phyloP scores from a whole-genome alignment of 2,888 invertebrate species.

The Amphimallon solstitiale region DNA sequence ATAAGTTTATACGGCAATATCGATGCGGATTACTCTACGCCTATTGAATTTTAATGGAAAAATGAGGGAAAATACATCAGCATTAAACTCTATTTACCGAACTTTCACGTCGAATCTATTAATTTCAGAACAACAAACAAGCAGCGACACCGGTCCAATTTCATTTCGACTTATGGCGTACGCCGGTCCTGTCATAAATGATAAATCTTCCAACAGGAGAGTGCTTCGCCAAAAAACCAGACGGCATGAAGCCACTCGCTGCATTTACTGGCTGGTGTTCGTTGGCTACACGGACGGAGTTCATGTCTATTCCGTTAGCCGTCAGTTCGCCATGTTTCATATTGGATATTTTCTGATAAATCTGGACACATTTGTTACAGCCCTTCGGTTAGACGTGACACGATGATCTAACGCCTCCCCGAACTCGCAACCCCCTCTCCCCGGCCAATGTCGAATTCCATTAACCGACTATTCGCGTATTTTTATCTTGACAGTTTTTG shows the following conservation, averaged over 20 bases:
- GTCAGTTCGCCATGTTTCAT: background rate
- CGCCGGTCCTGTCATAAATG: slow-evolving; percentile 14
- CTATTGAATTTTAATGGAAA: too few relatives aligned
- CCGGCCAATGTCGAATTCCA: slow-evolving; percentile 20
- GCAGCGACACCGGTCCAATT: slow-evolving; percentile 4
- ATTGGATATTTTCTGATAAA: slow-evolving; percentile 29
- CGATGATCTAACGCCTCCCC: too few relatives aligned
- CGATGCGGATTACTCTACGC: too few relatives aligned
- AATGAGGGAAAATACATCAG: background rate
- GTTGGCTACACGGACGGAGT: background rate
- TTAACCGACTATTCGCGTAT: slow-evolving; percentile 1
- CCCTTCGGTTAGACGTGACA: slow-evolving; percentile 27
- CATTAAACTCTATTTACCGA: background rate
- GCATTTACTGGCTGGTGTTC: too few relatives aligned
- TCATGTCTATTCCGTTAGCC: slow-evolving; percentile 14
- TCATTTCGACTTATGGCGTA: slow-evolving; percentile 4
- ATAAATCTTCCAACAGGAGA: slow-evolving; percentile 17
- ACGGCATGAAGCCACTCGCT: slow-evolving; percentile 1
- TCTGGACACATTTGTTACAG: slow-evolving; percentile 23
- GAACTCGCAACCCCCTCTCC: too few relatives aligned
- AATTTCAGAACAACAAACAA: slow-evolving; percentile 7
- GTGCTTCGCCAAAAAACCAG: slow-evolving; percentile 6
- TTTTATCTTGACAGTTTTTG: slow-evolving; percentile 19
- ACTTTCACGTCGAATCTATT: background rate
- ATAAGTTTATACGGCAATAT: too few relatives aligned